phyloP scores from a whole-genome alignment of 1,140 invertebrate genomes.

The Brachionus plicatilis region DNA sequence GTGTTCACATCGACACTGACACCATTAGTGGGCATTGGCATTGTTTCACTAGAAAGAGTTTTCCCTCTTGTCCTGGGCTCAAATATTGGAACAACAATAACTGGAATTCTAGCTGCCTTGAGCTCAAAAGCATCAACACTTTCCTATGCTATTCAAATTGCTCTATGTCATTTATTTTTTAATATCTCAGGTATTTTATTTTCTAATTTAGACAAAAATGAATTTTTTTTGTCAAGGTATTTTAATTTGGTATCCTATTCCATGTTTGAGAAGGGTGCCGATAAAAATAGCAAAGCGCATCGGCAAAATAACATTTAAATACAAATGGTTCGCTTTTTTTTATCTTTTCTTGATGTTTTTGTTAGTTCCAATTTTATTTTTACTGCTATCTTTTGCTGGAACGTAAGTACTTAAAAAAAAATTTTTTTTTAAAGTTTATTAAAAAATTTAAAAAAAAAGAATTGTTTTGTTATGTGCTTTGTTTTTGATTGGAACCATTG shows the following conservation, averaged over 20 bases:
- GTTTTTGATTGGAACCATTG: neutral
- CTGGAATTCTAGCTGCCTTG: conserved; percentile 59
- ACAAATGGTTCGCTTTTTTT: conserved; percentile 61
- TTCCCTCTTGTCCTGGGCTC: conserved; percentile 63
- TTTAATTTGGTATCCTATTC: conserved; percentile 39
- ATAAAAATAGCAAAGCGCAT: conserved; percentile 60
- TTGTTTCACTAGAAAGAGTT: conserved; percentile 61
- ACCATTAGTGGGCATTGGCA: conserved; percentile 63
- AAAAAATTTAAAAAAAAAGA: neutral
- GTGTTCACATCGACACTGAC: conserved; percentile 65
- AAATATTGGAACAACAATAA: conserved; percentile 65
- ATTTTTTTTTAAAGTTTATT: neutral
- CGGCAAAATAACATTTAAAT: conserved; percentile 58
- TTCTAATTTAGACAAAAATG: neutral
- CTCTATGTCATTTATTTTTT: conserved; percentile 64
- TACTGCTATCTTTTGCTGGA: conserved; percentile 54
- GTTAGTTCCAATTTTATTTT: conserved; percentile 57
- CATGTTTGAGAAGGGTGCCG: conserved; percentile 54
- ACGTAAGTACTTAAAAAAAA: conserved; percentile 41
- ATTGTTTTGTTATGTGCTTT: neutral
- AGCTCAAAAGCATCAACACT: conserved; percentile 52
- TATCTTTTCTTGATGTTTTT: conserved; percentile 61
- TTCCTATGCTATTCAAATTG: conserved; percentile 59
- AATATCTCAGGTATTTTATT: conserved; percentile 58
- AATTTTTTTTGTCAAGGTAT: neutral